Percentiles rank a stretch among this genome's conserved stretches.
Evolutionary conservation across 2,888 invertebrate species (phyloP).

Genomic region (Thera britannica): DNA sequence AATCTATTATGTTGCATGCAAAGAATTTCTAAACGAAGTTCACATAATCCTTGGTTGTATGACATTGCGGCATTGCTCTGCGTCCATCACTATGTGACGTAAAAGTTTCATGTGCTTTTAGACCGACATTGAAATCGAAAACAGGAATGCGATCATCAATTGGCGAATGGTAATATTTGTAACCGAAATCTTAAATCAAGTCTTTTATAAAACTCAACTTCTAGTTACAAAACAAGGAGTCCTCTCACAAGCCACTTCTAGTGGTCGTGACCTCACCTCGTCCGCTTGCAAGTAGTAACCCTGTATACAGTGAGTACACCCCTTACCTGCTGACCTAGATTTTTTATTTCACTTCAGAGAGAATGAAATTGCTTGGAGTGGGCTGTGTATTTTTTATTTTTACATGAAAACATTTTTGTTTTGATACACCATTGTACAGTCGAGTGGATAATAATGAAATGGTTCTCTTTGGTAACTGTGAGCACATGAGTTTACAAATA

Average conservation of each 20-base stretch:
- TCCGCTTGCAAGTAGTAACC: slow-evolving; percentile 54
- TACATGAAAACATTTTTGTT: slow-evolving; percentile 65
- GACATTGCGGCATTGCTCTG: too few species aligned
- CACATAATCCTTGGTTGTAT: too few species aligned
- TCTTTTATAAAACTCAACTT: too few species aligned
- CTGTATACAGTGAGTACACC: slow-evolving; percentile 43
- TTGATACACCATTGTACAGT: slow-evolving; percentile 54
- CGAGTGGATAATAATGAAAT: slow-evolving; percentile 47
- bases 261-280: slow-evolving; percentile 40
- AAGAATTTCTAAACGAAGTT: too few species aligned
- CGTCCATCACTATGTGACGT: too few species aligned
- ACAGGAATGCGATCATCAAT: too few species aligned
- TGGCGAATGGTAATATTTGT: too few species aligned
- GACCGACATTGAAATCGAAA: too few species aligned
- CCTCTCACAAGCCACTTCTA: slow-evolving; percentile 47
- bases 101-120: too few species aligned
- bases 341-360: slow-evolving; percentile 77
- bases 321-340: slow-evolving; percentile 75
- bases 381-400: slow-evolving; percentile 59
- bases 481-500: slow-evolving; percentile 17
- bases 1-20: too few species aligned
- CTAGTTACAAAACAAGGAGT: too few species aligned
- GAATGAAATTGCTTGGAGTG: slow-evolving; percentile 80
- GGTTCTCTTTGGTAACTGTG: slow-evolving; percentile 23
- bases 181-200: too few species aligned